Percentiles rank a stretch among this genome's conserved stretches.
phyloP scores from a whole-genome alignment of 2,888 invertebrate genomes.

The Petrolisthes cinctipes region DNA sequence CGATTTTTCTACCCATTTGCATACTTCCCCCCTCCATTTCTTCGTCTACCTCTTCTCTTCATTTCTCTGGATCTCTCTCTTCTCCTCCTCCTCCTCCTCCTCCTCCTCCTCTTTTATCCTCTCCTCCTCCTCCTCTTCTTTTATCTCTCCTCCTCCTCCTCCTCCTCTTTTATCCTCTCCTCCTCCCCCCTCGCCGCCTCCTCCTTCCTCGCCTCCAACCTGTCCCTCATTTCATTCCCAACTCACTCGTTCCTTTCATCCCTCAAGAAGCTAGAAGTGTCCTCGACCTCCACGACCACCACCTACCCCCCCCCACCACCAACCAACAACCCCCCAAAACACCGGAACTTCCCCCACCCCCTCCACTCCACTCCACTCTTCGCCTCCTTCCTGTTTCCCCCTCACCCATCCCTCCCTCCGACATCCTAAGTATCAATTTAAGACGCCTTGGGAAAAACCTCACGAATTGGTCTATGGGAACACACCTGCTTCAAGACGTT shows the following conservation, averaged over 20 bases:
- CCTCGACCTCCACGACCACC: not conserved
- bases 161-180: not conserved
- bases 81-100: not conserved
- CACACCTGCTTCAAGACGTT: conserved; percentile 46
- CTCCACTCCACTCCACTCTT: not conserved
- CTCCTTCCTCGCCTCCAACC: not conserved
- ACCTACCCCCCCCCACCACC: not conserved
- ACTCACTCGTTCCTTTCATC: not conserved
- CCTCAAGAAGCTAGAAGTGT: not conserved
- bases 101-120: not conserved
- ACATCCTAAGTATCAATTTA: conserved; percentile 44
- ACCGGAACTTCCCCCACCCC: not conserved
- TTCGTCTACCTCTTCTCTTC: not conserved
- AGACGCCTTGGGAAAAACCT: conserved; percentile 56
- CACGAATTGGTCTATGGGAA: conserved; percentile 55
- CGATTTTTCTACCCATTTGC: not conserved
- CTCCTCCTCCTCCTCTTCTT: not conserved
- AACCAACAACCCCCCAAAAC: not conserved
- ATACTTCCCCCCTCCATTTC: not conserved
- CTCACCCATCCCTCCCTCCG: not conserved
- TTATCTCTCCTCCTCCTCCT: not conserved
- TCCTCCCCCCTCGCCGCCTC: not conserved
- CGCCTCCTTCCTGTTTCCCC: conserved; percentile 6
- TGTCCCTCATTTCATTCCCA: not conserved
- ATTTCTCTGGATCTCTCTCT: not conserved